A percentile compares a stretch with the other conserved stretches of the same genome.
Evolutionary conservation across 2,888 invertebrate species (phyloP).

Genomic region (Carpatolechia fugitivella): DNA sequence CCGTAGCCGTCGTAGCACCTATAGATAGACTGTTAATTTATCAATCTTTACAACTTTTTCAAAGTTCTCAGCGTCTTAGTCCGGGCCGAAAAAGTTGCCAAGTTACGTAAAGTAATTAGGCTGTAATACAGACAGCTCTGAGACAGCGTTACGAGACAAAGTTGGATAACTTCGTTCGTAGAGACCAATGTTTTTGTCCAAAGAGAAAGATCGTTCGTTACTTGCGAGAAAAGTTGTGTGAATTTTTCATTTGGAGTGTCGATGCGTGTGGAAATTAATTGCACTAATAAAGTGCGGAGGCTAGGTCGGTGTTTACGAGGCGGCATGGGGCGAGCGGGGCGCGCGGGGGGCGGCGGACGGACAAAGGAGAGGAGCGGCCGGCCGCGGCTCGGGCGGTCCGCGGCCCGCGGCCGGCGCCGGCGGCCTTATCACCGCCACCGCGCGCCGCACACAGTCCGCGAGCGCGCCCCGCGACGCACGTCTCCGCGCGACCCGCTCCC

Average conservation of each 20-base stretch:
- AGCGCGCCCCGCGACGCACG: conserved; percentile 67
- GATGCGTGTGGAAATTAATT: conserved; percentile 64
- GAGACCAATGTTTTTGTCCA: not conserved
- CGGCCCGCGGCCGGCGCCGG: conserved; percentile 52
- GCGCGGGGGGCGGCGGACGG: conserved; percentile 60
- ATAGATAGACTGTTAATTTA: not conserved
- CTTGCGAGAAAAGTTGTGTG: conserved; percentile 9
- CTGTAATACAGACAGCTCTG: conserved; percentile 39
- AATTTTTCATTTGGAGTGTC: conserved; percentile 41
- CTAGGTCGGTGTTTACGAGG: conserved; percentile 59
- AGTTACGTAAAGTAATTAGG: conserved; percentile 33
- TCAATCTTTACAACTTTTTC: too few relatives aligned
- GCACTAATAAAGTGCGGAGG: conserved; percentile 64
- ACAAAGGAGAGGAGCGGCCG: conserved; percentile 76
- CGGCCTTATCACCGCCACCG: conserved; percentile 71
- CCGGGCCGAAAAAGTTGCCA: not conserved
- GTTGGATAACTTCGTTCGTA: not conserved
- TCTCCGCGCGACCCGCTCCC: conserved; percentile 22
- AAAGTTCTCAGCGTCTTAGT: not conserved
- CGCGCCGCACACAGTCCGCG: conserved; percentile 60
- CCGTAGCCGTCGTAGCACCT: conserved; percentile 35
- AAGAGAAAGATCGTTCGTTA: not conserved
- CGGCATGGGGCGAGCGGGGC: conserved; percentile 52
- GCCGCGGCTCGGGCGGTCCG: conserved; percentile 46
- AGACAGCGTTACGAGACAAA: conserved; percentile 8